phyloP scores from a whole-genome alignment of 2,113 vertebrate species.

The Australoheros scitulus region DNA sequence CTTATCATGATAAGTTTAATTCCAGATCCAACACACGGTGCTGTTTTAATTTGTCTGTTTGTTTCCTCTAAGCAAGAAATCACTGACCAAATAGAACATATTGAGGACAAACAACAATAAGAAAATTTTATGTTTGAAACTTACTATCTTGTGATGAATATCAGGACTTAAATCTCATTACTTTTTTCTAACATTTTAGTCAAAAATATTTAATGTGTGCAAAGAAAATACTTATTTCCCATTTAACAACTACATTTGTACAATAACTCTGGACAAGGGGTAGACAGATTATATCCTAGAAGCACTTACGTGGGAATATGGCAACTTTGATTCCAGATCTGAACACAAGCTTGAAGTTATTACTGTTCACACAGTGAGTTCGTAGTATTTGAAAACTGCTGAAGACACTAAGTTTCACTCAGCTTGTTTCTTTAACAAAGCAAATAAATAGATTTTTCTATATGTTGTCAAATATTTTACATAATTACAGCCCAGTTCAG shows the following conservation, averaged over 20 bases:
- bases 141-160: fast-evolving
- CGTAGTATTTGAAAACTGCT: background rate
- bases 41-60: background rate
- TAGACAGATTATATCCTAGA: fast-evolving
- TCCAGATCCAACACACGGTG: fast-evolving
- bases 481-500: background rate
- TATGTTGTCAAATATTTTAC: background rate
- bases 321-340: background rate
- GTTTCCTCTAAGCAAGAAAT: background rate
- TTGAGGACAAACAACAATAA: fast-evolving
- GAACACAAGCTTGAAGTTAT: background rate
- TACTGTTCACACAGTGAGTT: background rate
- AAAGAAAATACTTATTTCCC: background rate
- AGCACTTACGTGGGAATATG: fast-evolving
- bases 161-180: background rate
- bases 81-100: background rate
- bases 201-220: fast-evolving
- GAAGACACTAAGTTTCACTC: fast-evolving
- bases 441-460: fast-evolving
- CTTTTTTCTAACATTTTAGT: background rate
- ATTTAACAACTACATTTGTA: background rate
- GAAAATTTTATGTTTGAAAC: background rate
- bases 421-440: background rate
- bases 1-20: background rate
- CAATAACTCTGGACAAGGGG: fast-evolving